Percentiles rank a stretch among this genome's conserved stretches.
Conservation (phyloP, 2,888 invertebrate genomes). For the Drosophila sordidula region DNA sequence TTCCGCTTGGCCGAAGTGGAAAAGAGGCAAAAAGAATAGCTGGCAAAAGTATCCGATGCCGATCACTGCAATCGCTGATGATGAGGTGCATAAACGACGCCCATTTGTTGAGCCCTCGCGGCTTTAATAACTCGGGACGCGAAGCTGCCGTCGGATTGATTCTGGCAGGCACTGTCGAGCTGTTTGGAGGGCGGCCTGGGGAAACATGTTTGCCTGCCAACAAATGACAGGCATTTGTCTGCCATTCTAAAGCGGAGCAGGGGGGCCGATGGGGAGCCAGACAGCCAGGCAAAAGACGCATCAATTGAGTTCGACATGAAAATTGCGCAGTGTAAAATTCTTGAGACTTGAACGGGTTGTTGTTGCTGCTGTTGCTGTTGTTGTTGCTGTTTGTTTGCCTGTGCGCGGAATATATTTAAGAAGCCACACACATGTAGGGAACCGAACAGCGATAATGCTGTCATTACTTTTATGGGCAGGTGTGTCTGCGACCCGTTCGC, state of each 20-base stretch:
- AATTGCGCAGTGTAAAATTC: constrained; percentile 62
- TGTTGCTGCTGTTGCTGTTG: constrained; percentile 28
- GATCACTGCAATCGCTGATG: constrained; percentile 78
- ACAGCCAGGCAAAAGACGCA: constrained; percentile 51
- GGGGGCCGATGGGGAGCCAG: constrained; percentile 7
- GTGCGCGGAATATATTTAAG: constrained; percentile 68
- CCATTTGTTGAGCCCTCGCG: constrained; percentile 80
- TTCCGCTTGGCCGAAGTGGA: constrained; percentile 62
- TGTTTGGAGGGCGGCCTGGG: constrained; percentile 3
- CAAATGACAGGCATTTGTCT: constrained; percentile 81
- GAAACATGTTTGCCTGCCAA: constrained; percentile 73
- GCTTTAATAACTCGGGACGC: constrained; percentile 61
- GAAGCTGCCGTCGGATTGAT: constrained; percentile 29
- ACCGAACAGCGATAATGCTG: neutral
- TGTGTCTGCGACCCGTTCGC: constrained; percentile 32
- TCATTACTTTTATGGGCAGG: constrained; percentile 40
- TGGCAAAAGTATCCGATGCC: constrained; percentile 57
- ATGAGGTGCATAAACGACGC: constrained; percentile 82
- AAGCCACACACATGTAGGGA: constrained; percentile 69
- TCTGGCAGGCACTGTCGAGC: constrained; percentile 7
- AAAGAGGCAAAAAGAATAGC: constrained; percentile 25
- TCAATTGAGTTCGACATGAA: constrained; percentile 79
- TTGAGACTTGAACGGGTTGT: constrained; percentile 22
- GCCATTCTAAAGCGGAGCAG: constrained; percentile 36
- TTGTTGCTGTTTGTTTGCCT: constrained; percentile 37